These are phyloP conservation scores for Carassius carassius DNA, from an alignment of 2,113 vertebrate species.

Conservation along the genomic window DNA sequence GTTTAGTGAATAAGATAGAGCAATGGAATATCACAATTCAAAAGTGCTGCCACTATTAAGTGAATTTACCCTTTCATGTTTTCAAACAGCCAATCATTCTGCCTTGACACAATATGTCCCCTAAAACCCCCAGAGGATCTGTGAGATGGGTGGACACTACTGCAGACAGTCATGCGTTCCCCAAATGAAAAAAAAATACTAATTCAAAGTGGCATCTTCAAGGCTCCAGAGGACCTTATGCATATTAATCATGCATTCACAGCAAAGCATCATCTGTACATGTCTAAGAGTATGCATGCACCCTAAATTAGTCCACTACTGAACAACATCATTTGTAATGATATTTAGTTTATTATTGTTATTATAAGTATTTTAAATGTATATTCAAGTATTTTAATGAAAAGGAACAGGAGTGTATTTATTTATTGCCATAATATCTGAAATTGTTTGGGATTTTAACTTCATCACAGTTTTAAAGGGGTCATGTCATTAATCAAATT, in stretches of 20 bases:
- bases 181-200: slow-evolving; percentile 5
- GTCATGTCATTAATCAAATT: not conserved
- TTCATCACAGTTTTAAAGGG: not conserved
- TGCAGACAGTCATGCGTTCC: not conserved
- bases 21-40: not conserved
- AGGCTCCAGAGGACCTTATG: slow-evolving; percentile 13
- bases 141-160: not conserved
- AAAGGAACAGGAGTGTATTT: not conserved
- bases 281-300: not conserved
- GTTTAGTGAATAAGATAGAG: not conserved
- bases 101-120: not conserved
- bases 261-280: slow-evolving; percentile 24
- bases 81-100: not conserved
- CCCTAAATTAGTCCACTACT: too few species aligned
- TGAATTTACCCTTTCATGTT: not conserved
- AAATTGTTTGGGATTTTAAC: too few species aligned
- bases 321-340: not conserved
- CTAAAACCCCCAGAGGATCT: not conserved
- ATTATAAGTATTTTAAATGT: too few species aligned
- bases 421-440: not conserved
- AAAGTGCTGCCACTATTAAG: not conserved
- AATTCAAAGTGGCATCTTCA: slow-evolving; percentile 25
- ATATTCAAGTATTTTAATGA: too few species aligned
- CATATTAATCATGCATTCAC: slow-evolving; percentile 48
- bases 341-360: not conserved